These are phyloP conservation scores for Serranus cabrilla DNA, from an alignment of 2,797 vertebrate genomes.

Conservation along the genomic window DNA sequence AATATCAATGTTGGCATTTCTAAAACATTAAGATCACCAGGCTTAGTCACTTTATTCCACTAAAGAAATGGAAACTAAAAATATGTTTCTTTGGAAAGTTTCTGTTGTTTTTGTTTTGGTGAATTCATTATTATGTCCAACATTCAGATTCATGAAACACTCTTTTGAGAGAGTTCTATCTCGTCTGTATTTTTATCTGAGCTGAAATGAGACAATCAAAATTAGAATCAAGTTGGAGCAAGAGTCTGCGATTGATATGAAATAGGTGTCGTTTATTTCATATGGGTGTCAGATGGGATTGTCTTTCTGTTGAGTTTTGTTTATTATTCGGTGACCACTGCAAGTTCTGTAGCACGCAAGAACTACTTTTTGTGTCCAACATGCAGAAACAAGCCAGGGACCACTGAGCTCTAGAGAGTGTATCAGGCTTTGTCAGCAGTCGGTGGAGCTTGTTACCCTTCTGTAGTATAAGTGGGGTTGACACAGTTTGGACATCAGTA, in stretches of 20 bases:
- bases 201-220: conserved; percentile 24
- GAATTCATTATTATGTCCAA: conserved; percentile 27
- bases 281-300: conserved; percentile 30
- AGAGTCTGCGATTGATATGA: conserved; percentile 37
- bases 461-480: conserved; percentile 5
- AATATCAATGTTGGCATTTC: background rate
- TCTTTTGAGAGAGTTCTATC: background rate
- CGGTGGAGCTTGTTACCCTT: conserved; percentile 11
- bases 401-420: background rate
- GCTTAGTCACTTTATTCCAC: background rate
- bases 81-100: background rate
- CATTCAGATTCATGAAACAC: conserved; percentile 12
- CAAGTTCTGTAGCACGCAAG: conserved; percentile 20
- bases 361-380: conserved; percentile 15
- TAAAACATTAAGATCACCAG: background rate
- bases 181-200: conserved; percentile 27
- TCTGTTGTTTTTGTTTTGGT: conserved; percentile 29
- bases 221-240: conserved; percentile 33
- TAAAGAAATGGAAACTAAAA: conserved; percentile 1
- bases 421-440: conserved; percentile 20
- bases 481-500: background rate
- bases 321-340: conserved; percentile 26
- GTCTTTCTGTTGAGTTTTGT: conserved; percentile 13
- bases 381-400: conserved; percentile 21
- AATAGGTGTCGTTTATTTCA: conserved; percentile 52